Conservation (phyloP, 2,888 invertebrate species). For the Ophion obscuratus region DNA sequence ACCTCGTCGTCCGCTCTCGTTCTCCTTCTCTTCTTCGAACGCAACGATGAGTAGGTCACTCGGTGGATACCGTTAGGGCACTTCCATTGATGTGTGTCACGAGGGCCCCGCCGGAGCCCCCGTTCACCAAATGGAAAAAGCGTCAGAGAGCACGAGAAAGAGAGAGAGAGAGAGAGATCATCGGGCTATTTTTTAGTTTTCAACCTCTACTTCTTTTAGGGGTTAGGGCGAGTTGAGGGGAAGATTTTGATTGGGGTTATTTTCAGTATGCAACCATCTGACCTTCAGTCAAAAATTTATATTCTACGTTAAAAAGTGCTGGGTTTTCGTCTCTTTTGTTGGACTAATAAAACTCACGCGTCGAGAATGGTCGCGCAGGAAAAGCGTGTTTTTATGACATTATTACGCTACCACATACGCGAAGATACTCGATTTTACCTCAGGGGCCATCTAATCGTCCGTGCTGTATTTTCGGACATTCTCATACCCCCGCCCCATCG, state of each 20-base stretch:
- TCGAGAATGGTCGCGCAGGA: not conserved
- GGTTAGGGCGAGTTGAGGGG: too few relatives aligned
- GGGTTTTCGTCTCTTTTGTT: too few relatives aligned
- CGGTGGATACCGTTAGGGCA: slow-evolving; percentile 80
- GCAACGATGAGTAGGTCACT: slow-evolving; percentile 80
- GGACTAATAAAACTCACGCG: not conserved
- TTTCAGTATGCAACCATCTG: too few relatives aligned
- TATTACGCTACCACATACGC: not conserved
- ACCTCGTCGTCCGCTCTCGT: not conserved
- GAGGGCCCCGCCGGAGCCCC: slow-evolving; percentile 74
- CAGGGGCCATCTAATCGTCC: not conserved
- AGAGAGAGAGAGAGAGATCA: not conserved
- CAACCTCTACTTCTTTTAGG: too few relatives aligned
- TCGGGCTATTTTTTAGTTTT: too few relatives aligned
- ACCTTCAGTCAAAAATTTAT: too few relatives aligned
- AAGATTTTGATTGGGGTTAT: too few relatives aligned
- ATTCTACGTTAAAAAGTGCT: too few relatives aligned
- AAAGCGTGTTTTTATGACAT: not conserved
- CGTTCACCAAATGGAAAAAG: slow-evolving; percentile 43
- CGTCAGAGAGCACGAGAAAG: slow-evolving; percentile 5
- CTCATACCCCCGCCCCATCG: not conserved
- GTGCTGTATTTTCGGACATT: not conserved
- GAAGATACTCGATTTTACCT: not conserved
- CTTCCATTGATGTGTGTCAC: slow-evolving; percentile 83
- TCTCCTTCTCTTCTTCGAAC: slow-evolving; percentile 31